Evolutionary conservation across 1,140 invertebrate genomes (phyloP), one percentile per base, ranked within the genome.

Genomic region (Phortica variegata): DNA sequence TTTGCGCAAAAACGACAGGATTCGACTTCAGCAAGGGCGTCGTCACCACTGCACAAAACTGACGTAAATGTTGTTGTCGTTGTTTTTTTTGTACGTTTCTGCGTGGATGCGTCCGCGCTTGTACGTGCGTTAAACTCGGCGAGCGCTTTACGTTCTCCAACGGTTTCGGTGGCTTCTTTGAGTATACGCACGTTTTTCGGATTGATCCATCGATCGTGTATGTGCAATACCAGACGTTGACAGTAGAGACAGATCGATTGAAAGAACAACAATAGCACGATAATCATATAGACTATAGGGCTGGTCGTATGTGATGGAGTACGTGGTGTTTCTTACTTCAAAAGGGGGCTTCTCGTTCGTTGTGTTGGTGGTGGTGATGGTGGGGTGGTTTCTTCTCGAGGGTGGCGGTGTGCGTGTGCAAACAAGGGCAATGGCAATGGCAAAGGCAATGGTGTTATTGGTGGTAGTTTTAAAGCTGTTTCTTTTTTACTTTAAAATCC

Each of bases 251-350:
- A 75, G 52, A 75, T 57, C 57, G 73, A 75, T 73, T 71, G 66
- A 44, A 75, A 75, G 43, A 75, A 68, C 59, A 75, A 57, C 44
- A 75, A 54, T 56, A 75, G 48, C 36, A 75, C 69, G 66, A 75
- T 71, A 75, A 75, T 71, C 71, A 74, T 74, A 63, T 66, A 60
- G 59, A n/a, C n/a, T n/a, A n/a, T n/a, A n/a, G 54, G 49, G n/a
- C n/a, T n/a, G 56, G 33, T 34, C 16, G 33, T 34, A n/a, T 10
- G 10, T 34, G 21, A 26, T 42, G 40, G 42, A 29, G 13, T 50
- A 41, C 34, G 37, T 49, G 37, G 58, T 52, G 49, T 63, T 51
- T 49, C 29, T 40, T 26, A 29, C 32, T 38, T n/a, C n/a, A n/a
- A n/a, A n/a, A n/a, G 26, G 26, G 43, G 16, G 18, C 29, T 4